Base-by-base conservation (phyloP, 2,888 invertebrate genomes). In the Caenorhabditis doughertyi region DNA sequence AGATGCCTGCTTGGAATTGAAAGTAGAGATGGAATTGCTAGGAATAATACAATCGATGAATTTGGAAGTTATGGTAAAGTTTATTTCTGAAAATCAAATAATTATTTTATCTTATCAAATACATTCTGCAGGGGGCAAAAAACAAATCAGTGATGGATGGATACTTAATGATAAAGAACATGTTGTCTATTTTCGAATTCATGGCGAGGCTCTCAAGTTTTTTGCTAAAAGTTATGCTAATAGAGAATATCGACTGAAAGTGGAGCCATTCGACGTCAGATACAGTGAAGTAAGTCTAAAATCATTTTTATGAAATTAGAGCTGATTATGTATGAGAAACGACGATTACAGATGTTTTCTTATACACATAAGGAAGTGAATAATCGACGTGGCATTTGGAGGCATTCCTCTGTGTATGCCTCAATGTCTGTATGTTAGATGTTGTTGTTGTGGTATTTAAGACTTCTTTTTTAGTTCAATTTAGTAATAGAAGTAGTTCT, bases 211-310 rank as follows among this genome's bases (percentile, higher is more conserved):
- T 9, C 68, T 88, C 18, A 87, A 88, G 53, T 85, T 88, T 60
- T 88, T 82, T 58, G 74, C 67, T 1, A 80, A 76, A 55, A 68
- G 79, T n/a, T 84, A 81, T 42, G 65, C 71, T 4, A 58, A 58
- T 5, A 72, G 58, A 27, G 74, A 77, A n/a, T 79, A 82, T 58
- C 80, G 88, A 1, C 56, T 88, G 62, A 88, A 88, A 67, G 77
- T 88, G 8, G 86, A 85, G 11, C 87, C 88, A 16, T 88, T 88
- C 62, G 88, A 88, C 72, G 86, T 88, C 44, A 55, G 88, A 81
- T 88, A 86, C 58, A 81, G 81, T 47, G 86, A 88, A 83, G 88
- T 88, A 9, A 8, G 18, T 21, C 21, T 47, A 3, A 21, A 18
- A 21, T 21, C 1, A 49, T 21, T 3, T 21, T 39, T n/a, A n/a